These are phyloP conservation scores for Danio aesculapii DNA, from an alignment of 2,797 vertebrate species.

Conservation along the genomic window DNA sequence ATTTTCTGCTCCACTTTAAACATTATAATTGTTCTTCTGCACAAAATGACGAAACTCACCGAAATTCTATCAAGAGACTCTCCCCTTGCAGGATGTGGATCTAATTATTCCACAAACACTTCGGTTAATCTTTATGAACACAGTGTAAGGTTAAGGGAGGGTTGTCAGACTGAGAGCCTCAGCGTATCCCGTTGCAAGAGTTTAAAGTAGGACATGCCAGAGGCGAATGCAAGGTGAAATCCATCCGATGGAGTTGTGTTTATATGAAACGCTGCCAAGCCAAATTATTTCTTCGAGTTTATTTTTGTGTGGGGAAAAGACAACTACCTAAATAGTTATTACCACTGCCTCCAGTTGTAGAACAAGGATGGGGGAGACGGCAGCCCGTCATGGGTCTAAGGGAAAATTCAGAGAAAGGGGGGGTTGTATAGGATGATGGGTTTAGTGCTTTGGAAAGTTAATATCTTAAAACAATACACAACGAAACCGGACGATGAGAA, in stretches of 20 bases:
- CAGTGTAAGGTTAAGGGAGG: conserved; percentile 41
- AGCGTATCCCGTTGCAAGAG: conserved; percentile 41
- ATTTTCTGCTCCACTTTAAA: not conserved
- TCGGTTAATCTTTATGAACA: conserved; percentile 32
- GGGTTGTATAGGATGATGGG: conserved; percentile 62
- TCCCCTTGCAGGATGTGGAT: conserved; percentile 11
- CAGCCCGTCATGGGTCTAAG: conserved; percentile 2
- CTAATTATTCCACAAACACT: conserved; percentile 48
- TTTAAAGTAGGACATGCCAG: conserved; percentile 66
- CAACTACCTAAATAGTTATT: conserved; percentile 73
- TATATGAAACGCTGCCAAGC: conserved; percentile 72
- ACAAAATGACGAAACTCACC: conserved; percentile 17
- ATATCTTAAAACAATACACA: conserved; percentile 81
- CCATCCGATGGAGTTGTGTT: conserved; percentile 71
- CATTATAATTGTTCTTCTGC: not conserved
- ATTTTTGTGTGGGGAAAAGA: conserved; percentile 77
- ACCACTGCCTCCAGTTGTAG: conserved; percentile 69
- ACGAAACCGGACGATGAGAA: conserved; percentile 74
- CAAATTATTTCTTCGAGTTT: conserved; percentile 74
- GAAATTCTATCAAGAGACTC: conserved; percentile 31
- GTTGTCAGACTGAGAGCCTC: conserved; percentile 15
- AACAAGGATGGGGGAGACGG: conserved; percentile 67
- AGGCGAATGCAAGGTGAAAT: conserved; percentile 74
- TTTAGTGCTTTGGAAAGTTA: conserved; percentile 77
- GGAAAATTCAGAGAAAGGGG: conserved; percentile 22